These are phyloP conservation scores for Oscheius sp. DNA, from an alignment of 2,888 invertebrate genomes.

Conservation along the genomic window DNA sequence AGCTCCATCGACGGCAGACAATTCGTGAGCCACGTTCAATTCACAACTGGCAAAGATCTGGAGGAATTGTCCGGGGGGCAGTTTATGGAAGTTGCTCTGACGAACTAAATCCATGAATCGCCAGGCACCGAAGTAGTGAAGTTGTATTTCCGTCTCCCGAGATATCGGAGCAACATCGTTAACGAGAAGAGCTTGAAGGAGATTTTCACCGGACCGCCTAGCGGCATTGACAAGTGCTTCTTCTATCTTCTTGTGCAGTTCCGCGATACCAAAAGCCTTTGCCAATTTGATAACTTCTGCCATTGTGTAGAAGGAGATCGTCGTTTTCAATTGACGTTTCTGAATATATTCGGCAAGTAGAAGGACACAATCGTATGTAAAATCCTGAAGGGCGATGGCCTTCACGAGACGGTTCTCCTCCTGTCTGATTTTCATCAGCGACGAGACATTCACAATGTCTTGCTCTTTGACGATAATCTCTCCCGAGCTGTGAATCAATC, in stretches of 20 bases:
- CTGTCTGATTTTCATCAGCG: conserved; percentile 16
- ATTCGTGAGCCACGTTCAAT: conserved; percentile 21
- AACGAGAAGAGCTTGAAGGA: conserved; percentile 21
- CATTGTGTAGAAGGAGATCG: conserved; percentile 17
- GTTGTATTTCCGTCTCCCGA: not conserved
- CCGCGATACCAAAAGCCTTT: conserved; percentile 15
- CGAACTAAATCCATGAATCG: conserved; percentile 16
- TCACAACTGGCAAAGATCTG: conserved; percentile 25
- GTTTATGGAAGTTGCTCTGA: not conserved
- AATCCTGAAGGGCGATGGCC: conserved; percentile 2
- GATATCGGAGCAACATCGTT: not conserved
- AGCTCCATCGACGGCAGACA: conserved; percentile 22
- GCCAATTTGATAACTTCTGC: conserved; percentile 18
- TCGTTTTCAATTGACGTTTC: not conserved
- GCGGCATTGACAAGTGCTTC: conserved; percentile 11
- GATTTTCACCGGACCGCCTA: not conserved
- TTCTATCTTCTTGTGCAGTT: conserved; percentile 20
- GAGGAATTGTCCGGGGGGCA: conserved; percentile 6
- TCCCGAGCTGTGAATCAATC: conserved; percentile 9
- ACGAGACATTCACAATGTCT: conserved; percentile 19
- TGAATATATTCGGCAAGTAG: conserved; percentile 10
- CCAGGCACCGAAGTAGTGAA: conserved; percentile 15
- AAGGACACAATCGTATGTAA: not conserved
- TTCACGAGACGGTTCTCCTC: conserved; percentile 11
- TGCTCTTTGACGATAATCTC: conserved; percentile 2